Evolutionary conservation across 2,888 invertebrate species (phyloP), one percentile per base, ranked within the genome.

Genomic region (Eutolmus rufibarbis): DNA sequence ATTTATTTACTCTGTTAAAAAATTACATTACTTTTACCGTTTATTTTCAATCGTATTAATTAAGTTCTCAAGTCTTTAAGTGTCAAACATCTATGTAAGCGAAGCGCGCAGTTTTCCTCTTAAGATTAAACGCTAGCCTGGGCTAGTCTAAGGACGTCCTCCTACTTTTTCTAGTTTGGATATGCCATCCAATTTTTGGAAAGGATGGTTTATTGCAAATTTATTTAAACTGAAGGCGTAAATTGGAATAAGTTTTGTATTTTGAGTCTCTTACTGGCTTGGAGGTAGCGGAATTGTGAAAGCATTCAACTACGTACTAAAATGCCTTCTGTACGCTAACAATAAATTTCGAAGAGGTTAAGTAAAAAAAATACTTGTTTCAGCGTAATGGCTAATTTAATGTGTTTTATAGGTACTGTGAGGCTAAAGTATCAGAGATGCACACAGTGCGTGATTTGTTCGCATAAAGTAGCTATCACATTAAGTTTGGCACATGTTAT

Each of bases 61-160:
- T 81, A 56, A 66, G 23, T 66, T 66, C 31, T 79, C 78, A 84
- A 84, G 82, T 66, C 82, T 84, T 84, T 84, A 84, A 84, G 66
- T 84, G 40, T 37, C 40, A 57, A 84, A 84, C 82, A 84, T 84
- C 82, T 84, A 84, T 66, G 19, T 34, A 84, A 84, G 66, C 82
- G 37, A 84, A 84, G 82, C 66, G 66, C 82, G 82, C 82, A 84
- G 37, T 57, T 84, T 84, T 84, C 82, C 82, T 84, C 37, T 46
- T 66, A 66, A 66, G 0, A 66, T 66, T 66, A 66, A 66, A 66
- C 12, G 28, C 28, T 66, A 66, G 66, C 12, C 66, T 23, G 66
- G 28, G 23, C 66, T 66, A 66, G 66, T 66, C 23, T 66, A 66
- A 12, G 3, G 23, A 66, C 23, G 28, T 23, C 28, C 28, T 66